phyloP scores from a whole-genome alignment of 2,888 invertebrate species.

The Baccha elongata region DNA sequence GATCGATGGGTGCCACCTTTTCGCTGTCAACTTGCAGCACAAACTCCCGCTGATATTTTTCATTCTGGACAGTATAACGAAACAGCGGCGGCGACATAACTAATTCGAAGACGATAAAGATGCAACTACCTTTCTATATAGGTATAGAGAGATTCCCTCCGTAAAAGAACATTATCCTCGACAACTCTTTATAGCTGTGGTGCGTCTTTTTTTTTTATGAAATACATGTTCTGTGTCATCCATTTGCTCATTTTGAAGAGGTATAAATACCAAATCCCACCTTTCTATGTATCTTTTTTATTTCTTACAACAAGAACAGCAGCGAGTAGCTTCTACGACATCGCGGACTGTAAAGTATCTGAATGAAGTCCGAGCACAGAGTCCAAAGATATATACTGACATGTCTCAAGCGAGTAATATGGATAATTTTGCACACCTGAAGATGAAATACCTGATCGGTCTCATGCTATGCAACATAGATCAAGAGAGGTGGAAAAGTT shows the following conservation, averaged over 20 bases:
- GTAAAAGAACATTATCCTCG: constrained; percentile 13
- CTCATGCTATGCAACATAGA: background rate
- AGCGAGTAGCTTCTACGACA: constrained; percentile 35
- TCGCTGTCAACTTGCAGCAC: constrained; percentile 66
- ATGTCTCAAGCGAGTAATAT: constrained; percentile 66
- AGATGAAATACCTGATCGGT: constrained; percentile 35
- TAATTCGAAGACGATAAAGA: constrained; percentile 56
- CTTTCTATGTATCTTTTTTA: background rate
- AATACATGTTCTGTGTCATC: background rate
- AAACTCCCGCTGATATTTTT: constrained; percentile 70
- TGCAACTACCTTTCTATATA: too few species aligned
- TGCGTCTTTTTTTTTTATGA: constrained; percentile 8
- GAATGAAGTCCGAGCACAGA: background rate
- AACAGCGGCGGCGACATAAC: constrained; percentile 71
- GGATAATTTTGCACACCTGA: constrained; percentile 70
- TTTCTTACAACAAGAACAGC: constrained; percentile 16
- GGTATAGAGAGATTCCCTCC: background rate
- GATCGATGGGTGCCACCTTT: constrained; percentile 72
- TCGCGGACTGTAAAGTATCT: constrained; percentile 18
- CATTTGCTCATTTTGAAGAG: background rate
- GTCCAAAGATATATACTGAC: constrained; percentile 38
- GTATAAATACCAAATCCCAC: background rate
- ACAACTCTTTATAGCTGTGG: constrained; percentile 22
- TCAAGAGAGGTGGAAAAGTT: background rate
- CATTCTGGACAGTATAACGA: constrained; percentile 56